Conservation (phyloP, 2,113 vertebrate genomes). For the Tupaia chinensis region DNA sequence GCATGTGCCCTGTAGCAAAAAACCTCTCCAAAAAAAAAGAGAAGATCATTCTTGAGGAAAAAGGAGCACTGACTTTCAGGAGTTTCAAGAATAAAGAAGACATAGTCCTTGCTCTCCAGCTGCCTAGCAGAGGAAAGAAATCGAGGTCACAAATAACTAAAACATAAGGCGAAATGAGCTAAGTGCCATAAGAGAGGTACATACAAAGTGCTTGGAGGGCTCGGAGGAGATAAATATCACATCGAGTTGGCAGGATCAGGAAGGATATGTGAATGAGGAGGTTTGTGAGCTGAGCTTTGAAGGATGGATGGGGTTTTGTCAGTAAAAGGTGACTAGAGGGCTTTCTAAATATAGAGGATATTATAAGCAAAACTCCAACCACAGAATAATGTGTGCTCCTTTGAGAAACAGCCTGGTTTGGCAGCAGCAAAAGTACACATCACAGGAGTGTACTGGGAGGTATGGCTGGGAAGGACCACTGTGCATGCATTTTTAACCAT, state of each 20-base stretch:
- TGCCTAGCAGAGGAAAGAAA: constrained; percentile 49
- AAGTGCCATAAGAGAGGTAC: constrained; percentile 61
- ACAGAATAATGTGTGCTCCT: constrained; percentile 62
- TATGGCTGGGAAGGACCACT: background rate
- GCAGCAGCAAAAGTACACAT: constrained; percentile 32
- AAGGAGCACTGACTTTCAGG: constrained; percentile 37
- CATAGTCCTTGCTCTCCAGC: constrained; percentile 49
- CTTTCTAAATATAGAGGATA: constrained; percentile 67
- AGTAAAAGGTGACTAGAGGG: constrained; percentile 44
- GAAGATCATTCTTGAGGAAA: constrained; percentile 58
- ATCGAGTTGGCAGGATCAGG: constrained; percentile 65
- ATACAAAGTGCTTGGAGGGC: constrained; percentile 63
- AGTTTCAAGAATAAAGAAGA: constrained; percentile 69
- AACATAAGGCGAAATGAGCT: constrained; percentile 71
- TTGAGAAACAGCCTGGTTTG: constrained; percentile 68
- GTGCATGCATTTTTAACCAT: constrained; percentile 51
- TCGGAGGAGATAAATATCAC: constrained; percentile 70
- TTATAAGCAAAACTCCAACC: constrained; percentile 60
- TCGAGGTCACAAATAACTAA: constrained; percentile 75
- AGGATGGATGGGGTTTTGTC: constrained; percentile 67
- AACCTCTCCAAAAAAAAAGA: no score
- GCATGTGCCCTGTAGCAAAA: no score
- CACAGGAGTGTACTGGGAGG: background rate
- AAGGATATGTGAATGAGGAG: constrained; percentile 56
- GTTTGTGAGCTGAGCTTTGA: constrained; percentile 38